Base-by-base conservation (phyloP, 2,797 vertebrate genomes). In the Labeo calbasu region DNA sequence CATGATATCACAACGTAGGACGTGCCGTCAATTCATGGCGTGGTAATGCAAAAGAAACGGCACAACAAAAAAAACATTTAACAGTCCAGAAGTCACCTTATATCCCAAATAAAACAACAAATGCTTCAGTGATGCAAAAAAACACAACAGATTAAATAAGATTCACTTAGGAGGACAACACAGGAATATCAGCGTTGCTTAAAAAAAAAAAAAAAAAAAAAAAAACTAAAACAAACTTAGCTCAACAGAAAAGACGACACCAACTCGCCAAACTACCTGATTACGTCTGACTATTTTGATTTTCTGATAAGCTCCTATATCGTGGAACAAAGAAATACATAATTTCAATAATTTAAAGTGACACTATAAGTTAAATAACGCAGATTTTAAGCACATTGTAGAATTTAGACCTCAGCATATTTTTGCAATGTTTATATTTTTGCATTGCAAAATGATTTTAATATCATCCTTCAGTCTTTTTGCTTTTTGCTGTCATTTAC, bases 91-190 rank as follows among this genome's bases (percentile, higher is more conserved):
- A 71, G 55, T 81, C 66, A 81, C 43, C 82, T 55, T 13, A 70
- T 40, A 79, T 59, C 69, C 83, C 87, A 57, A 13, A 79, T 63
- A 6, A 84, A 81, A 79, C 36, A 61, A 83, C 61, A 65, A 65
- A 65, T 4, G 46, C 32, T 36, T 66, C 65, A n/a, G 51, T 80
- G 61, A 85, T 79, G 32, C 2, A 25, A 32, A 50, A 36, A 17
- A 32, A n/a, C 53, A 72, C 17, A 55, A 77, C 12, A 15, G 79
- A 84, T 75, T 84, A 87, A 87, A 86, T 86, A 83, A 82, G 50
- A 84, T 77, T 66, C 21, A 43, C 79, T 51, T 71, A 66, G 40
- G 55, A 71, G 48, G 46, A 83, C 11, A 78, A 84, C 28, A 86
- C 75, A 69, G 63, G 15, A 82, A 59, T 77, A 79, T 79, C 46